phyloP scores from a whole-genome alignment of 1,140 invertebrate genomes.

The Anadara kagoshimensis region DNA sequence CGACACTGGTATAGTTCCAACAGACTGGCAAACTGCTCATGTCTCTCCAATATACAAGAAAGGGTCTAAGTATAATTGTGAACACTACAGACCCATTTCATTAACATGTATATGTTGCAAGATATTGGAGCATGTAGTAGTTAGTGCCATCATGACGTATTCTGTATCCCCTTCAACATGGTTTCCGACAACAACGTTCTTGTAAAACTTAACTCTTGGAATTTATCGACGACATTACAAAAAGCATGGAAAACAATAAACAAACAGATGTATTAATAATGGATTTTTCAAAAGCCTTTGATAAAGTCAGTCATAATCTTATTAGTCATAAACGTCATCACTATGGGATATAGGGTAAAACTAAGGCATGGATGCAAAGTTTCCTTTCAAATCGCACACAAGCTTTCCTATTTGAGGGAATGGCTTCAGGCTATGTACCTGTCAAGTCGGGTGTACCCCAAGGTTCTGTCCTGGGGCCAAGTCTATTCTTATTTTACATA shows the following conservation, averaged over 20 bases:
- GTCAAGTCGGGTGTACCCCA: conserved; percentile 15
- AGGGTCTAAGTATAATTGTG: no score
- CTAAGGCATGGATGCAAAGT: not conserved
- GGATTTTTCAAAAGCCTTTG: no score
- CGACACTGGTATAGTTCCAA: no score
- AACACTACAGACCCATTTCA: no score
- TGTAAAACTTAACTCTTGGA: conserved; percentile 33
- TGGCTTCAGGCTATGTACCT: not conserved
- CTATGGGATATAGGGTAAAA: not conserved
- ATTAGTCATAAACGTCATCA: not conserved
- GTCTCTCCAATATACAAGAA: no score
- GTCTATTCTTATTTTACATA: conserved; percentile 11
- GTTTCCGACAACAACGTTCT: conserved; percentile 14
- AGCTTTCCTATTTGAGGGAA: not conserved
- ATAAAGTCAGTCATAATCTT: not conserved
- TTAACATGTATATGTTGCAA: no score
- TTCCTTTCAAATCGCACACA: not conserved
- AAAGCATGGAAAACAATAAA: conserved; percentile 21
- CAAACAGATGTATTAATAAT: conserved; percentile 27
- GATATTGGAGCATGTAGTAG: conserved; percentile 6
- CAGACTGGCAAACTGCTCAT: no score
- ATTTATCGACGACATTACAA: conserved; percentile 15
- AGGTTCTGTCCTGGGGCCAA: conserved; percentile 19
- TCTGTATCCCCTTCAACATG: conserved; percentile 11
- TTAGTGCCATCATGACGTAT: not conserved